phyloP scores from a whole-genome alignment of 2,113 vertebrate genomes.

The Butastur rufipennis region DNA sequence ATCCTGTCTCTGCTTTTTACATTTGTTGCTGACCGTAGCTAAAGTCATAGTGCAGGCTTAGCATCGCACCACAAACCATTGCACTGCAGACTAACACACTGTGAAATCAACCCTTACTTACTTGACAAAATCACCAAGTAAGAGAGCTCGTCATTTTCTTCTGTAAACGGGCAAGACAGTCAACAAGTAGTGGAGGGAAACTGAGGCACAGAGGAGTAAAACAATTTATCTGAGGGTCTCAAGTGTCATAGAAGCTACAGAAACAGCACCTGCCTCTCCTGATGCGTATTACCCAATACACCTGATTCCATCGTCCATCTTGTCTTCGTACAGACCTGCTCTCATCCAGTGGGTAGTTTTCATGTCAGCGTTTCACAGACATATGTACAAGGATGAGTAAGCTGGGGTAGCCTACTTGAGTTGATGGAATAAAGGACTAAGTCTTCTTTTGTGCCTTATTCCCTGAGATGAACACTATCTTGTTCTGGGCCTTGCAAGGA shows the following conservation, averaged over 20 bases:
- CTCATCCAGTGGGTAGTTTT: neutral
- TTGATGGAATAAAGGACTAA: slow-evolving; percentile 19
- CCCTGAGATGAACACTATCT: slow-evolving; percentile 19
- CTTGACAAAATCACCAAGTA: neutral
- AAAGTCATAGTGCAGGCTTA: neutral
- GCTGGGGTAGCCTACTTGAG: neutral
- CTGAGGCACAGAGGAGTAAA: neutral
- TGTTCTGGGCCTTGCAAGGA: neutral
- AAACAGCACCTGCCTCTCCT: neutral
- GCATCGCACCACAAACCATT: neutral
- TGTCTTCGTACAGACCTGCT: neutral
- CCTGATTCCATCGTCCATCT: fast-evolving
- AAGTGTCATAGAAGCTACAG: neutral
- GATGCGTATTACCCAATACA: neutral
- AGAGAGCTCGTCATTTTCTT: neutral
- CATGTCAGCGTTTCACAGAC: neutral
- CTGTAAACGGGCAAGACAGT: neutral
- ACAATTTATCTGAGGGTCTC: neutral
- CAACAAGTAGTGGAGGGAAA: neutral
- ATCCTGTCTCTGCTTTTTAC: neutral
- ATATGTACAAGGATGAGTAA: neutral
- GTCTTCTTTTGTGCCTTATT: neutral
- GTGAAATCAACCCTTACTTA: neutral
- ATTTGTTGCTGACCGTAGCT: neutral
- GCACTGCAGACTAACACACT: neutral